Evolutionary conservation across 2,797 vertebrate genomes (phyloP).

Genomic region (Ambastaia sidthimunki): DNA sequence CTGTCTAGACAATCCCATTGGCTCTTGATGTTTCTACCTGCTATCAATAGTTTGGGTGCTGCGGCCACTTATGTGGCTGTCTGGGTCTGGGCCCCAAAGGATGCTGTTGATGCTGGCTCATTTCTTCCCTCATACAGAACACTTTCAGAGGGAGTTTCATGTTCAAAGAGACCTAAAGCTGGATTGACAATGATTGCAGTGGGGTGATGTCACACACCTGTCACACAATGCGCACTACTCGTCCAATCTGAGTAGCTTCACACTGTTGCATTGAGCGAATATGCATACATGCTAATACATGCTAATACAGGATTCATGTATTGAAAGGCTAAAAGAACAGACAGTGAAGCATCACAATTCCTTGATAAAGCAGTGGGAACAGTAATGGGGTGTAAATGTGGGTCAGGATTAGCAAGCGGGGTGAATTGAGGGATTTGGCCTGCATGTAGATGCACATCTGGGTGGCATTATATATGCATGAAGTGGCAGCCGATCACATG

Average conservation of each 20-base stretch:
- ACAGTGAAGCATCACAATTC: background rate
- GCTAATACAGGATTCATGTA: slow-evolving; percentile 27
- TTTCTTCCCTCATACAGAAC: background rate
- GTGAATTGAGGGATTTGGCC: slow-evolving; percentile 23
- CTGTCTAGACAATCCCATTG: slow-evolving; percentile 27
- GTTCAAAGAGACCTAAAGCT: background rate
- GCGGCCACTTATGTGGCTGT: background rate
- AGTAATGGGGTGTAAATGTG: slow-evolving; percentile 25
- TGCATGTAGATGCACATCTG: slow-evolving; percentile 44
- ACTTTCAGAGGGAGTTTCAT: background rate
- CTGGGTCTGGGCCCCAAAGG: background rate
- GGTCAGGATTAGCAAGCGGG: slow-evolving; percentile 26
- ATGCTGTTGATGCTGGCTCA: slow-evolving; percentile 2
- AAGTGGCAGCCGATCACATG: background rate
- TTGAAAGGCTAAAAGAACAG: background rate
- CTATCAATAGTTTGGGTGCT: slow-evolving; percentile 16
- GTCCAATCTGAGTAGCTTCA: background rate
- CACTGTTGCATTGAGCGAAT: slow-evolving; percentile 9
- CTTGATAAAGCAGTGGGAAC: slow-evolving; percentile 32
- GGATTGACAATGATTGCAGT: background rate
- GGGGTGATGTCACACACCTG: background rate
- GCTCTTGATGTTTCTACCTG: background rate
- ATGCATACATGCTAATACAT: slow-evolving; percentile 19
- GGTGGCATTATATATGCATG: slow-evolving; percentile 28
- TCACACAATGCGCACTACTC: background rate